phyloP scores from a whole-genome alignment of 2,888 invertebrate species.

The Boloria selene region DNA sequence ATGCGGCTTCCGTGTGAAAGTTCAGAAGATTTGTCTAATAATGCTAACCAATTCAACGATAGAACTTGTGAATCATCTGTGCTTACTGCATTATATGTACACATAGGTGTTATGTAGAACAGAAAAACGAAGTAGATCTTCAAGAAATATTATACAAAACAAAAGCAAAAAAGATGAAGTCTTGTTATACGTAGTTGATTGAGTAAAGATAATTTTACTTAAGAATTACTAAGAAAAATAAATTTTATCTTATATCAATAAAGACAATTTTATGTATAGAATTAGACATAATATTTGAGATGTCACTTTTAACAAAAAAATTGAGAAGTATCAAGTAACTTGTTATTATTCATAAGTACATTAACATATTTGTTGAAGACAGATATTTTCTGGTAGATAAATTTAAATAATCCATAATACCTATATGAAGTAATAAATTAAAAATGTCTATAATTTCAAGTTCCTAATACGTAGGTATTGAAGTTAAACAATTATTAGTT shows the following conservation, averaged over 20 bases:
- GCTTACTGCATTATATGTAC: not conserved
- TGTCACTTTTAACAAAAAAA: slow-evolving; percentile 1
- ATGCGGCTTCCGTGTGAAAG: slow-evolving; percentile 60
- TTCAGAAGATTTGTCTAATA: slow-evolving; percentile 28
- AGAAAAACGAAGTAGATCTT: too few species aligned
- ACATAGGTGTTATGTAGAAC: too few species aligned
- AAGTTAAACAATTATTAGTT: too few species aligned
- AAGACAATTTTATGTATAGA: not conserved
- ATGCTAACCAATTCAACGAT: slow-evolving; percentile 11
- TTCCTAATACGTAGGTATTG: too few species aligned
- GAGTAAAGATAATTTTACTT: too few species aligned
- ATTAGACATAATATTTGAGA: slow-evolving; percentile 5
- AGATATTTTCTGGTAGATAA: not conserved
- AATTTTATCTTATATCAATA: not conserved
- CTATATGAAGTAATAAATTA: too few species aligned
- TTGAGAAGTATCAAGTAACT: slow-evolving; percentile 4
- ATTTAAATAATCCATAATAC: too few species aligned
- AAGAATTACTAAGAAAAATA: not conserved
- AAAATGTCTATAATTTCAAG: too few species aligned
- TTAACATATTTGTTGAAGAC: not conserved
- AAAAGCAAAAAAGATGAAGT: too few species aligned
- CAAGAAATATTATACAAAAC: too few species aligned
- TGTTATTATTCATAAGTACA: not conserved
- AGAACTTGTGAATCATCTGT: not conserved
- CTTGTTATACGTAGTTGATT: too few species aligned